Conservation (phyloP, 2,888 invertebrate species). For the Xylocampa areola region DNA sequence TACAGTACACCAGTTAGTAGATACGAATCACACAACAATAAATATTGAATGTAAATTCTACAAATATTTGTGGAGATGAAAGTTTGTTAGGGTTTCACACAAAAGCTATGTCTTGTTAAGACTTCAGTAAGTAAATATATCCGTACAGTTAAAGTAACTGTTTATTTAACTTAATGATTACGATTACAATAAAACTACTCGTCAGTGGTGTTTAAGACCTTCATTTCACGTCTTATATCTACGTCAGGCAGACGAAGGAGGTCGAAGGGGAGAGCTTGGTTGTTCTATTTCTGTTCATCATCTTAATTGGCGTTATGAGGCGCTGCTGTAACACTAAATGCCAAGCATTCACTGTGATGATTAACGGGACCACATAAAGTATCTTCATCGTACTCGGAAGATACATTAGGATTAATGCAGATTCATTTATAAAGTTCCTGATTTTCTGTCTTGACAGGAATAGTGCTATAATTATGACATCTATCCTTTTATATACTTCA, state of each 20-base stretch:
- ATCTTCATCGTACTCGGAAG: constrained; percentile 19
- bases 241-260: not conserved
- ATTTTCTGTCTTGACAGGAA: constrained; percentile 32
- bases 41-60: constrained; percentile 24
- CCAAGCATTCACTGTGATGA: constrained; percentile 41
- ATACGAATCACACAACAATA: constrained; percentile 28
- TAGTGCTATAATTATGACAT: constrained; percentile 28
- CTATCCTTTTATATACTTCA: no score
- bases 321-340: constrained; percentile 28
- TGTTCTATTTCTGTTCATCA: constrained; percentile 48
- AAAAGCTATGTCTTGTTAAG: not conserved
- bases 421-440: constrained; percentile 38
- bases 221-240: no score
- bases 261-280: constrained; percentile 3
- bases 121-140: no score
- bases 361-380: constrained; percentile 40
- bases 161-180: no score
- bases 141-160: no score
- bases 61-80: constrained; percentile 10
- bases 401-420: constrained; percentile 38
- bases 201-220: no score
- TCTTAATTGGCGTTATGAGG: constrained; percentile 52
- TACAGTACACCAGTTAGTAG: no score
- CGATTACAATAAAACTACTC: no score
- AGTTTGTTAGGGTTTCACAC: not conserved